Evolutionary conservation across 2,888 invertebrate genomes (phyloP).

Genomic region (Platycheirus rosarum): DNA sequence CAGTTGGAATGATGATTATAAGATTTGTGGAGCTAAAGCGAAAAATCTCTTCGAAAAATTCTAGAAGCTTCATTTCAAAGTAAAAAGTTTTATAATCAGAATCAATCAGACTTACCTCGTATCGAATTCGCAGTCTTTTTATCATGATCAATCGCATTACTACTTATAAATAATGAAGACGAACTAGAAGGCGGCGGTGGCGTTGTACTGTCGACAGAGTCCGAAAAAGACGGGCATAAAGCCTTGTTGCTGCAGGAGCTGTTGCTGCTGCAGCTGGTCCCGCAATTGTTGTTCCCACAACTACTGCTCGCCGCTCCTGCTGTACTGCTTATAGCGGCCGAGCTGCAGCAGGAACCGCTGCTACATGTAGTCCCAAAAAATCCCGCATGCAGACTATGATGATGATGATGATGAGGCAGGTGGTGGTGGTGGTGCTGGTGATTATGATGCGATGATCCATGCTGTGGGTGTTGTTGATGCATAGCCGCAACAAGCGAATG

Average conservation of each 20-base stretch:
- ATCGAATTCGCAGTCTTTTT: conserved; percentile 78
- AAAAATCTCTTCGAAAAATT: too few species aligned
- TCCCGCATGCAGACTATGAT: conserved; percentile 69
- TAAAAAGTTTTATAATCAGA: too few species aligned
- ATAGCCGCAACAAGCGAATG: conserved; percentile 65
- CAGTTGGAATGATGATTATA: too few species aligned
- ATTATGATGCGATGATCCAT: conserved; percentile 50
- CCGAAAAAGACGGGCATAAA: conserved; percentile 74
- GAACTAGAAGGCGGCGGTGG: conserved; percentile 76
- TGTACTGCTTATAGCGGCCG: conserved; percentile 61
- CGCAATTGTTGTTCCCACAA: conserved; percentile 66
- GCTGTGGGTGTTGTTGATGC: conserved; percentile 67
- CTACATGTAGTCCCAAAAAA: conserved; percentile 59
- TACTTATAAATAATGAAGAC: conserved; percentile 73
- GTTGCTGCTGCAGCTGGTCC: conserved; percentile 72
- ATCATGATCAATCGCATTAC: conserved; percentile 76
- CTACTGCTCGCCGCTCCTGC: conserved; percentile 49
- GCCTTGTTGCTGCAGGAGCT: conserved; percentile 67
- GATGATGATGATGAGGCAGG: conserved; percentile 68
- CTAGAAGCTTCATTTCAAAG: too few species aligned
- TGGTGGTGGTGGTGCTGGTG: conserved; percentile 67
- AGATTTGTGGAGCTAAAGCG: too few species aligned
- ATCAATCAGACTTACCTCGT: conserved; percentile 75
- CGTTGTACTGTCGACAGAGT: conserved; percentile 78
- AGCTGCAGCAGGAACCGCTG: conserved; percentile 52